These are phyloP conservation scores for Petrolisthes manimaculis DNA, from an alignment of 2,888 invertebrate species.

Conservation along the genomic window DNA sequence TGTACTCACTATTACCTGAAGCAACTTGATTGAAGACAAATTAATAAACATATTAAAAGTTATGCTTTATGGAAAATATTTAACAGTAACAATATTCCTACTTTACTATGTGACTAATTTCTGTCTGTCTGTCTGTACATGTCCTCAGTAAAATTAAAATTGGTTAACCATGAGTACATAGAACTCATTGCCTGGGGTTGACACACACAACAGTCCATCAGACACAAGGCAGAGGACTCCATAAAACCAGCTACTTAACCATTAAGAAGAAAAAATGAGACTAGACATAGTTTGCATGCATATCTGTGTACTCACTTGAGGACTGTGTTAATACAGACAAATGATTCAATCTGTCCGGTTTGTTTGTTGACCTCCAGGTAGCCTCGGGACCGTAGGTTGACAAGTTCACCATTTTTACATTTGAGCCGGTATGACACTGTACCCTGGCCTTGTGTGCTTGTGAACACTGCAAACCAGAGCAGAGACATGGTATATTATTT, in stretches of 20 bases:
- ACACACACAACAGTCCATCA: no score
- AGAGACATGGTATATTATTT: neutral
- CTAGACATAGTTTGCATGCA: no score
- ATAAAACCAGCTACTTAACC: no score
- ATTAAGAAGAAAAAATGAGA: no score
- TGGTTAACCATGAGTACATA: no score
- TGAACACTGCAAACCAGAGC: slow-evolving; percentile 60
- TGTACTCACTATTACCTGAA: neutral
- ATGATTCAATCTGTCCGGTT: slow-evolving; percentile 81
- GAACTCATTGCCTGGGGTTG: no score
- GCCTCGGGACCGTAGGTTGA: slow-evolving; percentile 86
- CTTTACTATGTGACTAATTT: no score
- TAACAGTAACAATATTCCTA: no score
- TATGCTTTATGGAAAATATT: neutral
- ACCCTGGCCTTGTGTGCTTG: slow-evolving; percentile 76
- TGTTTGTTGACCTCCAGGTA: slow-evolving; percentile 84
- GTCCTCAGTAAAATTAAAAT: no score
- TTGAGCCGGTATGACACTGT: slow-evolving; percentile 88
- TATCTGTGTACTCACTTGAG: slow-evolving; percentile 39
- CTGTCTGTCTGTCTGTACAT: no score
- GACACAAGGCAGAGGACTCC: no score
- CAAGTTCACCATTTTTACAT: slow-evolving; percentile 85
- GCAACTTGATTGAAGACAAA: neutral
- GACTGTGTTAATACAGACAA: slow-evolving; percentile 82
- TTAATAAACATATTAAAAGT: neutral